Evolutionary conservation across 2,797 vertebrate species (phyloP), one percentile per base, ranked within the genome.

Genomic region (Podargus strigoides): DNA sequence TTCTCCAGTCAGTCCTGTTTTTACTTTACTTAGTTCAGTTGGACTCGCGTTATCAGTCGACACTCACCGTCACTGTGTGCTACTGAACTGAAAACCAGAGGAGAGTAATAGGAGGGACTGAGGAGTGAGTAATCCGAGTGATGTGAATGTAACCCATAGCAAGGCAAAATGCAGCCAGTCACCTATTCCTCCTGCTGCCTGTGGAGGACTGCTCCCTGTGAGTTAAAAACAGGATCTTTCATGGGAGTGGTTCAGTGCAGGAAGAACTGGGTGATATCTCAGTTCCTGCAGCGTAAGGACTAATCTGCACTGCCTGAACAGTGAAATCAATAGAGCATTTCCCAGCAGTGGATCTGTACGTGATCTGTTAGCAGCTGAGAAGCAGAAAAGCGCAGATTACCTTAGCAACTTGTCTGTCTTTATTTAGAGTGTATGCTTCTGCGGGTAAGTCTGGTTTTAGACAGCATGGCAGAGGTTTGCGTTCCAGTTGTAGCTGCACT

Each of bases 1-100:
- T 88, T 86, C 74, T 92, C n/a, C 52, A 70, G 15, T 46, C 49
- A 86, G 55, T 86, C 41, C 95, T 97, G 93, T 97, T 97, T 97
- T 97, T 97, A 96, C 32, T 72, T 73, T 39, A 28, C 78, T 93
- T 66, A 27, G 55, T 96, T 94, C 87, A 89, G 5, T 44, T 26
- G 84, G 72, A 95, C 68, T 87, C 37, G 52, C 22, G 2, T 83
- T 95, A 94, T 95, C 95, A 78, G n/a, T 76, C 85, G 91, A 59
- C 93, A 95, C 78, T 96, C 86, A 85, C 37, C 1, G 0, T 94
- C 87, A 60, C 26, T 27, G 90, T 96, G 94, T 94, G 93, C 87
- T 85, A 46, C 76, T 72, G 72, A 92, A 50, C 42, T 42, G 23
- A 89, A 88, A 91, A 79, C 11, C 92, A 97, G 93, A 93, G 79